Evolutionary conservation across 2,797 vertebrate species (phyloP).

Genomic region (Xenops minutus): DNA sequence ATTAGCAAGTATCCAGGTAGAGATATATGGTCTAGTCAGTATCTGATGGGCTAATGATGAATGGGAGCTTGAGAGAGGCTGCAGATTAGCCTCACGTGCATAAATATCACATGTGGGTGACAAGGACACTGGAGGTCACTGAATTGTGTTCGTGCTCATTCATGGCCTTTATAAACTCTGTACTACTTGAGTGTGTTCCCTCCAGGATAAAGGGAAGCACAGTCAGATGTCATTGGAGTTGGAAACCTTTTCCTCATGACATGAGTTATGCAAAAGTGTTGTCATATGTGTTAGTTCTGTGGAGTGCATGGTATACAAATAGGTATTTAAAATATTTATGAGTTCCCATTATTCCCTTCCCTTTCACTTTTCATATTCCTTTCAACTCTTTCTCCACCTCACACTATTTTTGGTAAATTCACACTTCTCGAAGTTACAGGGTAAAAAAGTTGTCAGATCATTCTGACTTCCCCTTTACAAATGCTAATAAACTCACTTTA

Average conservation of each 20-base stretch:
- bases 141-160: slow-evolving; percentile 15
- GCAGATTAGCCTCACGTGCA: slow-evolving; percentile 44
- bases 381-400: neutral
- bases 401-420: neutral
- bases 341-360: neutral
- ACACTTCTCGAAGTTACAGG: neutral
- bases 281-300: neutral
- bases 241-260: neutral
- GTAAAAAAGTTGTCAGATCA: neutral
- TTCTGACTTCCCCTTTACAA: neutral
- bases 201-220: neutral
- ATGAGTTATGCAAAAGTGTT: neutral
- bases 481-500: slow-evolving; percentile 8
- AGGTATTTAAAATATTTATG: neutral
- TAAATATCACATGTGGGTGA: slow-evolving; percentile 62
- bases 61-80: slow-evolving; percentile 56
- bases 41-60: slow-evolving; percentile 61
- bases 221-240: neutral
- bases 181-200: neutral
- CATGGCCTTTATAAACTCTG: neutral
- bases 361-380: neutral
- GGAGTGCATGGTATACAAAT: neutral
- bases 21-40: slow-evolving; percentile 56
- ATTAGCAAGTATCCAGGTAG: slow-evolving; percentile 46
- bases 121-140: slow-evolving; percentile 59